A percentile compares a stretch with the other conserved stretches of the same genome.
phyloP scores from a whole-genome alignment of 2,888 invertebrate species.

The Stenodema calcarata region DNA sequence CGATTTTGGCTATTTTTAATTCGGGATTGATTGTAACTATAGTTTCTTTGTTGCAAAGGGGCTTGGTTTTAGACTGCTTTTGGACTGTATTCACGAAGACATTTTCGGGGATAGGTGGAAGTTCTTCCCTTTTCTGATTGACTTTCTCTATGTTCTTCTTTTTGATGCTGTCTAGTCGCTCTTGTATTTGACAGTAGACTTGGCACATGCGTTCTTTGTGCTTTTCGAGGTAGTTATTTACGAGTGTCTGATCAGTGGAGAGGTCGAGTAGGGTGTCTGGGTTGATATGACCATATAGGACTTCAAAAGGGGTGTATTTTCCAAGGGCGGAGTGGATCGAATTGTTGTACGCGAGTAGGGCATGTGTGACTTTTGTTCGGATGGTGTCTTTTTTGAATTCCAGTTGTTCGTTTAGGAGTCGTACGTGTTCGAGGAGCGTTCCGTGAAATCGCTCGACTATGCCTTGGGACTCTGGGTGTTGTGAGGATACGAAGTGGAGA shows the following conservation, averaged over 20 bases:
- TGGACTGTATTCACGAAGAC: neutral
- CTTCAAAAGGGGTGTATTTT: slow-evolving; percentile 3
- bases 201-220: slow-evolving; percentile 15
- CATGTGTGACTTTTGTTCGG: slow-evolving; percentile 6
- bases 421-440: slow-evolving; percentile 34
- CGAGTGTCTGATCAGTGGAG: neutral
- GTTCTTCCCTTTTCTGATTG: neutral
- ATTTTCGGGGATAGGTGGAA: neutral
- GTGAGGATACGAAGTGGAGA: slow-evolving; percentile 17
- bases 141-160: neutral
- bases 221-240: neutral
- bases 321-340: slow-evolving; percentile 4
- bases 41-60: too few species aligned
- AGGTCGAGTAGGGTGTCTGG: neutral
- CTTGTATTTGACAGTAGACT: neutral
- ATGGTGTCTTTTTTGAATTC: slow-evolving; percentile 12
- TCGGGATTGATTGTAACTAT: too few species aligned
- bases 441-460: slow-evolving; percentile 39
- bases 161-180: neutral
- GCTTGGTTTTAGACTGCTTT: slow-evolving; percentile 1
- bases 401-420: slow-evolving; percentile 8
- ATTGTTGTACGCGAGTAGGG: slow-evolving; percentile 43
- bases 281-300: neutral
- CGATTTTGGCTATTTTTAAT: too few species aligned
- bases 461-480: slow-evolving; percentile 39